Evolutionary conservation across 2,888 invertebrate genomes (phyloP), one percentile per base, ranked within the genome.

Genomic region (Trissonchulus latispiculum): DNA sequence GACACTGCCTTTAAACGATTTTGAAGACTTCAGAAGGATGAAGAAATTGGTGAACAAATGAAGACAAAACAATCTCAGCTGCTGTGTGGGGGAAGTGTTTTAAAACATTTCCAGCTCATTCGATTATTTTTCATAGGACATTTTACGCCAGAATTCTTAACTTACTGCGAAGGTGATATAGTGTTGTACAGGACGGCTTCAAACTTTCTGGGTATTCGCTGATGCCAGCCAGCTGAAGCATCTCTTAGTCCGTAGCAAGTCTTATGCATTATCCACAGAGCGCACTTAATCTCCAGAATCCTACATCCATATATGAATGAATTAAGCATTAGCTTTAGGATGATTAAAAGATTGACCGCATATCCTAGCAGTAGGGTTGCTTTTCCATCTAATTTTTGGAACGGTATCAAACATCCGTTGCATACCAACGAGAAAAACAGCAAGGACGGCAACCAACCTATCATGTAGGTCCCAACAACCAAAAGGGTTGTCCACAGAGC

Each of bases 241-340:
- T 48, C 8, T 48, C 66, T 8, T 18, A 64, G 35, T 15, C 69
- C 69, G 32, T 28, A 37, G 3, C 69, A 28, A n/a, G 69, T 69
- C 8, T 28, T 33, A 35, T 64, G 66, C 76, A 77, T 77, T 23
- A 72, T 74, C 77, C 77, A 80, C 75, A 83, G 79, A 0, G 83
- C 83, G 36, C 79, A 79, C 59, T 81, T 86, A 72, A 89, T 88
- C 78, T 89, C 89, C 73, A 87, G 86, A 87, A 89, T 88, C 72
- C 89, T 83, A 2, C 87, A 87, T 8, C 88, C 88, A 80, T 89
- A 89, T 72, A 89, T 89, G 76, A 89, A 87, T 0, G 89, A 88
- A 82, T 89, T 89, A 61, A 87, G 85, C 72, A 89, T 82, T 36
- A 88, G 87, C 80, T 89, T 89, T 76, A 88, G 81, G 8, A 70